Base-by-base conservation (phyloP, 2,113 vertebrate genomes). In the Panthera uncia region DNA sequence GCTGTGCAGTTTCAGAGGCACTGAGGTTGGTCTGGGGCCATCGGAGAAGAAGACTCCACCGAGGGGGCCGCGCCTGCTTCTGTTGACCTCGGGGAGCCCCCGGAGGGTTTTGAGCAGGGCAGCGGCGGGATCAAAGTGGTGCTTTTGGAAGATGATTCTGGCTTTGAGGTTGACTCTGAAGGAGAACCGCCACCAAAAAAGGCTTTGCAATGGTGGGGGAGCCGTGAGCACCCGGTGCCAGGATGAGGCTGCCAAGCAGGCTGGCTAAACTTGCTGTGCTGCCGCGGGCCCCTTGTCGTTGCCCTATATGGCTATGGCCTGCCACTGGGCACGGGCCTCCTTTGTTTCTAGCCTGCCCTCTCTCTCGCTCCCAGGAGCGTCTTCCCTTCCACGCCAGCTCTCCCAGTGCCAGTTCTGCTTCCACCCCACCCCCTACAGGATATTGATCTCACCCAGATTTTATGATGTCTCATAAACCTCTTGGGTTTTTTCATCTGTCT, bases 141-240 rank as follows among this genome's bases (percentile, higher is more conserved):
- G 38, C 33, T 45, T 55, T 61, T 48, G 31, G 82, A 78, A 66
- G 29, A 38, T 0, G 80, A 41, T 29, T 87, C 88, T 87, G 91
- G 69, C 83, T 91, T 92, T 86, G 29, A 57, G 83, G 48, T 7
- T 50, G 38, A 41, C 65, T 66, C 81, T 61, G 85, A 45, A 86
- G 65, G 94, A 73, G 31, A 94, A n/a, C 33, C 50, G 18, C 61
- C 80, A 48, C 93, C 88, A 63, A 90, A 96, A 92, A 95, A 92
- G 74, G 88, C 74, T 79, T 79, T 92, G 87, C 27, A 1, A 1
- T 18, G 48, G 55, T 63, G 74, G 31, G 50, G 71, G 38, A 48
- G 63, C 36, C 79, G 61, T 15, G 73, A 87, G 63, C 14, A 38
- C 80, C 6, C 0, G 0, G 61, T 86, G 78, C 66, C 36, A 55